Evolutionary conservation across 1,140 invertebrate genomes (phyloP), one percentile per base, ranked within the genome.

Genomic region (Potamilus streckersoni): DNA sequence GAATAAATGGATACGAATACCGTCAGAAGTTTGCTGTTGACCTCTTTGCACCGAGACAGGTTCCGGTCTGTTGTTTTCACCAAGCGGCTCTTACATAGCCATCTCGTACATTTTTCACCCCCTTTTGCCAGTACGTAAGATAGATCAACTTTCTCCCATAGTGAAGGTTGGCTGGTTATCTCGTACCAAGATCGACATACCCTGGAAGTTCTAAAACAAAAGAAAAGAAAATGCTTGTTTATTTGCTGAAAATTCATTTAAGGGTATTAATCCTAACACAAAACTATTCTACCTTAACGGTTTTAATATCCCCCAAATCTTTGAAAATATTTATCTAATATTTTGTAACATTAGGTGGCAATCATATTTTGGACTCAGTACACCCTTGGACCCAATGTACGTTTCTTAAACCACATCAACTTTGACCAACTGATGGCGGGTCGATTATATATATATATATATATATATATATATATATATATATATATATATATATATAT

Each of bases 71-170:
- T 92, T 85, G 94, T 95, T 79, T 79, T 92, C 90, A 92, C 90
- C 58, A 95, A 91, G 81, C 94, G 91, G 89, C 95, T 93, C 86
- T 94, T 92, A 76, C 95, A 92, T 57, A 96, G 91, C 93, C 94
- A 95, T 71, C 93, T 91, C 15, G 96, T 91, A 84, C 89, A 91
- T 87, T 94, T 93, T 83, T 92, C 93, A 84, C 92, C 93, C 76
- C 94, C 93, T 82, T 93, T 93, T 20, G 95, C 93, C 89, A 93
- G 93, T 17, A 93, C 93, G 72, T 92, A 92, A 13, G 91, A 87
- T 82, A 96, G 90, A 87, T 96, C 95, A 79, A 95, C 92, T 83
- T 92, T 93, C 73, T 92, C 92, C 95, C 95, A 96, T 27, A 96
- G 88, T 55, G 91, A 88, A 2, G 94, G 92, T 62, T 91, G 91